phyloP scores from a whole-genome alignment of 1,140 invertebrate genomes.

The Pachypsylla venusta region DNA sequence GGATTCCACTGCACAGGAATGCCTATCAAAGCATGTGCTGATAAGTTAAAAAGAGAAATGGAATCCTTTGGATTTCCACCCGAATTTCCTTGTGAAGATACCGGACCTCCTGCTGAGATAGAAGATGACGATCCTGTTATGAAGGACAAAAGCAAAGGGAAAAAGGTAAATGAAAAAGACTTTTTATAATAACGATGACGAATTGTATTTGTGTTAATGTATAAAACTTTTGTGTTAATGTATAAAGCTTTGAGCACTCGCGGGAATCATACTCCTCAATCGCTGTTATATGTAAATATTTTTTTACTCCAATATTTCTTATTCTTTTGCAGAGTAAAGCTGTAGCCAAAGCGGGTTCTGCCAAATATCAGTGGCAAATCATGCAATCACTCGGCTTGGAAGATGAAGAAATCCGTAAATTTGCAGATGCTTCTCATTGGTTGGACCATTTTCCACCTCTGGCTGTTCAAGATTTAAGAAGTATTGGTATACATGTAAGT shows the following conservation, averaged over 20 bases:
- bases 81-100: slow-evolving; percentile 54
- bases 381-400: slow-evolving; percentile 84
- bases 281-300: too few relatives aligned
- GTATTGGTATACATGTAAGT: slow-evolving; percentile 77
- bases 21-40: slow-evolving; percentile 94
- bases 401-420: slow-evolving; percentile 83
- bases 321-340: slow-evolving; percentile 84
- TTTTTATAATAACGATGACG: too few relatives aligned
- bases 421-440: slow-evolving; percentile 87
- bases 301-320: too few relatives aligned
- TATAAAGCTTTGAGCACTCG: too few relatives aligned
- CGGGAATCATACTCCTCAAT: too few relatives aligned
- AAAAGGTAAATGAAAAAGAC: slow-evolving; percentile 57
- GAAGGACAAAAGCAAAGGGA: slow-evolving; percentile 94
- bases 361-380: slow-evolving; percentile 98
- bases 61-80: slow-evolving; percentile 86
- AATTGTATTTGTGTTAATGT: too few relatives aligned
- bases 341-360: slow-evolving; percentile 72
- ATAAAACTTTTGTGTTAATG: too few relatives aligned
- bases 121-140: slow-evolving; percentile 41
- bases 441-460: slow-evolving; percentile 89
- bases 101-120: slow-evolving; percentile 31
- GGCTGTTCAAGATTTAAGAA: slow-evolving; percentile 69
- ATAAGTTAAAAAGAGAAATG: slow-evolving; percentile 92
- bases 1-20: slow-evolving; percentile 98